Evolutionary conservation across 2,113 vertebrate genomes (phyloP), one percentile per base, ranked within the genome.

Genomic region (Cephalopholis sonnerati): DNA sequence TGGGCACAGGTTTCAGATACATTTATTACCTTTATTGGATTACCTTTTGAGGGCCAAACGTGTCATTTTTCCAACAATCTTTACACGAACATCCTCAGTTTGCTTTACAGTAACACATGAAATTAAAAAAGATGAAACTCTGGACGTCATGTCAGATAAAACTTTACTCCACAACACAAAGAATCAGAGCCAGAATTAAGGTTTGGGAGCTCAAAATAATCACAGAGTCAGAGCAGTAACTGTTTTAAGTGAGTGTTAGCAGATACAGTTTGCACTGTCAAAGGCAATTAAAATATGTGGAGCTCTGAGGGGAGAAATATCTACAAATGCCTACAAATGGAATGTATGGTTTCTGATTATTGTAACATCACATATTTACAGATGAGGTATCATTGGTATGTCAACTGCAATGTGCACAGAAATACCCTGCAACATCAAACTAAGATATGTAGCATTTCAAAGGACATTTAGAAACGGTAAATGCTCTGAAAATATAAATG

Each of bases 371-470:
- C 81, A 53, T 76, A 87, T 88, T 73, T 87, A 87, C 80, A 92
- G 17, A 77, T 77, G 91, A 92, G 91, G 91, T 92, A 92, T 90
- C 36, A 71, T 53, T 87, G 86, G 79, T 79, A 48, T 53, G 77
- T 75, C 50, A 70, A 74, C 68, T 68, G 77, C 29, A 87, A 81
- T 18, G 39, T 50, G 79, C 57, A 69, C n/a, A 79, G n/a, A 61
- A 71, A 71, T 53, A 71, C 61, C 76, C 46, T 70, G 36, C 64
- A 59, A 59, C 53, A 46, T 83, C n/a, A 71, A 69, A 64, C 32
- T 50, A n/a, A 69, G 22, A 71, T 62, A 61, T 73, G 57, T 53
- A 63, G 55, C 57, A 62, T 79, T 27, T 25, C 20, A 72, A 53
- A 77, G 24, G 61, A 36, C 72, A 53, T 82, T 69, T 77, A 36